Evolutionary conservation across 2,888 invertebrate genomes (phyloP).

Genomic region (Alloplasta piceator): DNA sequence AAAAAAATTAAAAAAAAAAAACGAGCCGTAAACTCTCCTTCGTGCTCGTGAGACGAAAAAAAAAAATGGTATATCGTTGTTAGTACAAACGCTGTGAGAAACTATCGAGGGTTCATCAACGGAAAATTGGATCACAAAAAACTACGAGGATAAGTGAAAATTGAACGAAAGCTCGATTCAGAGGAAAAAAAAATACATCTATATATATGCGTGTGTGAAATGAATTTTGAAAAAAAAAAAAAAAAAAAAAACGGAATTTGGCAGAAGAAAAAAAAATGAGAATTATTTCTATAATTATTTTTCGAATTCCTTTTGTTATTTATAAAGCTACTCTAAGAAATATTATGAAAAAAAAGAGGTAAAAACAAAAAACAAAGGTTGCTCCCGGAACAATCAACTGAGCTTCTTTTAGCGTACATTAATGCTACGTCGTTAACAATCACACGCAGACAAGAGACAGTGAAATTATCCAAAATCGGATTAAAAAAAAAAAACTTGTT

Average conservation of each 20-base stretch:
- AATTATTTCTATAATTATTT: constrained; percentile 64
- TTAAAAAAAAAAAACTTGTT: constrained; percentile 49
- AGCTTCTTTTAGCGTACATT: constrained; percentile 81
- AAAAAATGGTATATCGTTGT: constrained; percentile 49
- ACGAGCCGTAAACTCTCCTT: constrained; percentile 36
- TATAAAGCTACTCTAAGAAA: constrained; percentile 55
- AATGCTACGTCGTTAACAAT: constrained; percentile 61
- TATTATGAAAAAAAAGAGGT: constrained; percentile 17
- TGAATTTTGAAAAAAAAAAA: not conserved
- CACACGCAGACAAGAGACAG: constrained; percentile 34
- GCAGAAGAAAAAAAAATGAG: constrained; percentile 38
- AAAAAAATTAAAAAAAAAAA: constrained; percentile 11
- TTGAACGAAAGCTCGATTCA: constrained; percentile 1
- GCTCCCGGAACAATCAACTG: constrained; percentile 81
- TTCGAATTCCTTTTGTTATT: constrained; percentile 61
- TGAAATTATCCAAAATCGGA: constrained; percentile 40
- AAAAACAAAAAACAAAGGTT: constrained; percentile 57
- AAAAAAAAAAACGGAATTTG: constrained; percentile 17
- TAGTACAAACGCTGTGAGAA: constrained; percentile 58
- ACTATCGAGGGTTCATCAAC: constrained; percentile 12
- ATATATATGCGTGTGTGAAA: constrained; percentile 16
- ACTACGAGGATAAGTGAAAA: constrained; percentile 8
- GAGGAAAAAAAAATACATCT: constrained; percentile 21
- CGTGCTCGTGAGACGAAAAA: constrained; percentile 39
- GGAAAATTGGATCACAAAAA: constrained; percentile 6